Evolutionary conservation across 92 coral and sea anemone species (phyloP).

Genomic region (Porites divaricata): DNA sequence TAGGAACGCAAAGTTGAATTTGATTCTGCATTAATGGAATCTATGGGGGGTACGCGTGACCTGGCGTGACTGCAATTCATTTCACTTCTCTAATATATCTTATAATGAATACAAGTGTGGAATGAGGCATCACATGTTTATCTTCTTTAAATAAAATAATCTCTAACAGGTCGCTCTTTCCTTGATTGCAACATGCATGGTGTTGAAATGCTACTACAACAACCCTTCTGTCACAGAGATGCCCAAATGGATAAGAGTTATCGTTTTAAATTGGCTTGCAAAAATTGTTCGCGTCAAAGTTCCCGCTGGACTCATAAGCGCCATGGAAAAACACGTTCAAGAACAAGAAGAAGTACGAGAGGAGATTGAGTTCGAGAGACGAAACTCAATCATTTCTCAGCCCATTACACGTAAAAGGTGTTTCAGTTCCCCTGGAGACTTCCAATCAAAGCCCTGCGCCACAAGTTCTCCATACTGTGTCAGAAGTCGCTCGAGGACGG

Average conservation of each 20-base stretch:
- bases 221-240: slow-evolving; percentile 77
- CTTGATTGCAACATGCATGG: slow-evolving; percentile 84
- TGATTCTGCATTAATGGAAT: too few relatives aligned
- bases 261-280: slow-evolving; percentile 76
- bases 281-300: slow-evolving; percentile 65
- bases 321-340: slow-evolving; percentile 56
- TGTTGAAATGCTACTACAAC: slow-evolving; percentile 78
- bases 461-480: neutral
- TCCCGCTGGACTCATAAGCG: slow-evolving; percentile 59
- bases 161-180: slow-evolving; percentile 71
- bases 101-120: neutral
- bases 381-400: neutral
- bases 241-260: slow-evolving; percentile 72
- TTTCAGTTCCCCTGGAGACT: slow-evolving; percentile 9
- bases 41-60: too few relatives aligned
- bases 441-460: neutral
- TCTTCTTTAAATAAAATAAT: neutral
- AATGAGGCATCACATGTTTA: neutral
- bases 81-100: too few relatives aligned
- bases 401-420: slow-evolving; percentile 1
- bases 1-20: too few relatives aligned
- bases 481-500: slow-evolving; percentile 18
- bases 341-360: slow-evolving; percentile 46
- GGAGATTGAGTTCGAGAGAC: slow-evolving; percentile 23
- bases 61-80: too few relatives aligned